phyloP scores from a whole-genome alignment of 23 tunicate species.

The Styela plicata region DNA sequence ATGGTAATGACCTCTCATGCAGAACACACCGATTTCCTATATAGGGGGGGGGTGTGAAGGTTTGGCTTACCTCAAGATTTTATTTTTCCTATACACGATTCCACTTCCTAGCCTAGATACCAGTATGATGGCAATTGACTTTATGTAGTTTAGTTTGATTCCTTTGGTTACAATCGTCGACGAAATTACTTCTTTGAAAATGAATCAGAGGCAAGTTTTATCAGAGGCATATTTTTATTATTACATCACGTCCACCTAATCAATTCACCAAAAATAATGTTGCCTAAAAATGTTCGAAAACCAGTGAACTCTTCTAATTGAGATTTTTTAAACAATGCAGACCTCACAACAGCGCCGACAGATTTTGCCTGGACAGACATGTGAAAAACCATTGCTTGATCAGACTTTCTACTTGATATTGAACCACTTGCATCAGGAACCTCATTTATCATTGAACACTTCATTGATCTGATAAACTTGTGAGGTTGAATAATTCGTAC shows the following conservation, averaged over 20 bases:
- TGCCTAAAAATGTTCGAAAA: neutral
- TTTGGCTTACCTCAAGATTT: no score
- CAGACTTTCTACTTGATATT: neutral
- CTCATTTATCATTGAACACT: neutral
- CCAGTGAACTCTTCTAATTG: neutral
- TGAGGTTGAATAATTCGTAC: slow-evolving; percentile 1
- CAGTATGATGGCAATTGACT: no score
- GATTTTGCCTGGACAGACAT: neutral
- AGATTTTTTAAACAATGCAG: neutral
- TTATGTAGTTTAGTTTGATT: no score
- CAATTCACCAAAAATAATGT: neutral
- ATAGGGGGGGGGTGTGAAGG: no score
- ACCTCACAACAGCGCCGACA: neutral
- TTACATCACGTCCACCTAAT: neutral
- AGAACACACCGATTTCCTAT: no score
- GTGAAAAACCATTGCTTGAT: neutral
- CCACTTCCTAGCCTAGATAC: no score
- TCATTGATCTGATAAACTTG: slow-evolving; percentile 15
- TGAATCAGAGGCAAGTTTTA: no score
- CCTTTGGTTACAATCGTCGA: no score
- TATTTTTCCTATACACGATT: no score
- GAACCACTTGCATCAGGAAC: neutral
- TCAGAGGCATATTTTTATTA: no score
- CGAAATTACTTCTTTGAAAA: no score
- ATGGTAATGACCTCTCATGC: no score